A percentile compares a stretch with the other conserved stretches of the same genome.
phyloP scores from a whole-genome alignment of 2,797 vertebrate species.

The Xiphophorus birchmanni region DNA sequence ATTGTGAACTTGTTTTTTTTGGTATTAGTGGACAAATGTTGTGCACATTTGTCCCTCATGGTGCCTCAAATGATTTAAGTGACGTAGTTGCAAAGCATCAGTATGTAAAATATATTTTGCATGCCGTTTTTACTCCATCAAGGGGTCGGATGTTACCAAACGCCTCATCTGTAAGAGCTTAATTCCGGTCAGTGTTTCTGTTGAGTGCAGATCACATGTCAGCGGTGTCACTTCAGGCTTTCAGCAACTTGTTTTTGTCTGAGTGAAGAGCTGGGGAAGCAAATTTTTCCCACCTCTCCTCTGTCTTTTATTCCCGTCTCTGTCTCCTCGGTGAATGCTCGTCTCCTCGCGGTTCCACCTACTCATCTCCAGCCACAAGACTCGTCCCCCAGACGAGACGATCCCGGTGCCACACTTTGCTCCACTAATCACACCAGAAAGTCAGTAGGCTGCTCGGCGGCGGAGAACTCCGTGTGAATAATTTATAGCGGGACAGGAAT shows the following conservation, averaged over 20 bases:
- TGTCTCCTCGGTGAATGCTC: constrained; percentile 31
- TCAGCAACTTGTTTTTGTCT: constrained; percentile 22
- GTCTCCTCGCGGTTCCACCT: constrained; percentile 37
- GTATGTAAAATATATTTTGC: not conserved
- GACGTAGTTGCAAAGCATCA: too few species aligned
- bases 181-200: constrained; percentile 21
- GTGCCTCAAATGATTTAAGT: too few species aligned
- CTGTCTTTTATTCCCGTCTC: constrained; percentile 35
- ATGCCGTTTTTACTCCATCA: not conserved
- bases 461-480: constrained; percentile 53
- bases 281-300: constrained; percentile 9
- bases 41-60: too few species aligned
- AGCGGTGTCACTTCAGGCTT: constrained; percentile 24
- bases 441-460: constrained; percentile 40
- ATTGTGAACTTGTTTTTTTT: too few species aligned
- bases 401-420: constrained; percentile 40
- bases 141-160: constrained; percentile 23
- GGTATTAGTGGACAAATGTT: too few species aligned
- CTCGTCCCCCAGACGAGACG: constrained; percentile 38
- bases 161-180: constrained; percentile 26
- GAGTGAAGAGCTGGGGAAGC: constrained; percentile 25
- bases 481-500: constrained; percentile 49
- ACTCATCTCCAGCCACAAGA: constrained; percentile 46
- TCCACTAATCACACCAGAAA: constrained; percentile 60
- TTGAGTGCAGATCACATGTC: constrained; percentile 36